Base-by-base conservation (phyloP, 2,113 vertebrate species). In the Misgurnus anguillicaudatus region DNA sequence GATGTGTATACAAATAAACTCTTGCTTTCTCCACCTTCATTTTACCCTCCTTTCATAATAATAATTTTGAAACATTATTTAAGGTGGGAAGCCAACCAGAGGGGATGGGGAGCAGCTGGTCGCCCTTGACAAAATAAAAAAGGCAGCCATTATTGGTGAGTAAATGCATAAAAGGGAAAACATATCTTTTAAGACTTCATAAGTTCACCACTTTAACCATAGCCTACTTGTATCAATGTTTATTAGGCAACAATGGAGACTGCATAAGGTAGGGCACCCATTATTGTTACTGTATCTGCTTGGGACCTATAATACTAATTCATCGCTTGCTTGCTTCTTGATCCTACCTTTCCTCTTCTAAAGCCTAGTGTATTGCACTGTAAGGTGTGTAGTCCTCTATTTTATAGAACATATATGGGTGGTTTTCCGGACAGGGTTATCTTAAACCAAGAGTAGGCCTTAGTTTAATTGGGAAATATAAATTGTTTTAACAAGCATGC, bases 281-380 rank as follows among this genome's bases (percentile, higher is more conserved):
- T 66, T 66, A 66, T 66, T 66, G n/a, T n/a, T n/a, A n/a, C n/a
- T 66, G 36, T 66, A 66, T 66, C 64, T 66, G 64, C 64, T 66
- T 66, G 64, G 38, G 38, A 42, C 64, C 64, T 66, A 66, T 66
- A 51, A 66, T 66, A 66, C 36, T 66, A 66, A 66, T 66, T 66
- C 64, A 66, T 66, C 36, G 38, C 38, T 66, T 66, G 38, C 38
- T 66, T 14, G 41, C 38, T 66, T 66, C 64, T 66, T 66, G 9
- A 66, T 66, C 38, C 38, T 66, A 42, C 64, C 64, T 66, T 66
- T 66, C 64, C 64, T 66, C 64, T 66, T 42, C 64, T 66, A 66
- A 66, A 64, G 62, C 62, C 62, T 64, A 4, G 31, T 3, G 62
- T 66, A 66, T 66, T 66, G 64, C 38, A 11, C 64, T 42, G 64